Percentiles rank a stretch among this genome's conserved stretches.
phyloP scores from a whole-genome alignment of 1,140 invertebrate genomes.

The Ceratina japonica region DNA sequence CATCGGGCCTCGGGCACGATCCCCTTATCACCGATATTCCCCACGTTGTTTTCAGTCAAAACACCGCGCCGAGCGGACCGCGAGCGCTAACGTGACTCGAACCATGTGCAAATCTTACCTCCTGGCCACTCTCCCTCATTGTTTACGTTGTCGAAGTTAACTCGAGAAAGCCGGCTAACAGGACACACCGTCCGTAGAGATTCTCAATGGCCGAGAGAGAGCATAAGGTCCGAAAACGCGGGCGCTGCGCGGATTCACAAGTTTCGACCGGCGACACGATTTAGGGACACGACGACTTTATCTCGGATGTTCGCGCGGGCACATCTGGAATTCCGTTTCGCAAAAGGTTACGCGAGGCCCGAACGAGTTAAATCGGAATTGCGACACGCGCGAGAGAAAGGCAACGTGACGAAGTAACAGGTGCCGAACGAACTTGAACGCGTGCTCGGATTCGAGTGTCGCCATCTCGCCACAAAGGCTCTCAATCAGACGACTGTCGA shows the following conservation, averaged over 20 bases:
- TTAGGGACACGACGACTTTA: neutral
- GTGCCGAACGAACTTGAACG: conserved; percentile 37
- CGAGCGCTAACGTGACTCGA: too few species aligned
- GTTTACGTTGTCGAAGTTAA: neutral
- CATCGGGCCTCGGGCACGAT: conserved; percentile 31
- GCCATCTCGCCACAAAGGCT: conserved; percentile 52
- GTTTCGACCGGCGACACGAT: too few species aligned
- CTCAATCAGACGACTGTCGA: conserved; percentile 41
- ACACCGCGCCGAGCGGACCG: neutral
- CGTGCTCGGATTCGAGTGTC: conserved; percentile 45
- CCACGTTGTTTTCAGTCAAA: conserved; percentile 23
- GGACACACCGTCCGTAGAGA: neutral
- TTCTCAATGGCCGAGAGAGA: neutral
- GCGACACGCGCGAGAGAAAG: conserved; percentile 54
- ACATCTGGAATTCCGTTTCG: conserved; percentile 19
- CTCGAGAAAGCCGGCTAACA: neutral
- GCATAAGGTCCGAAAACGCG: neutral
- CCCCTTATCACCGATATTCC: conserved; percentile 46
- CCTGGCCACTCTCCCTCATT: neutral
- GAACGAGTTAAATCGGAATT: conserved; percentile 28
- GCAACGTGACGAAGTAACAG: conserved; percentile 53
- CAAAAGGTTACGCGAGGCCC: conserved; percentile 38
- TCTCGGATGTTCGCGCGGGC: neutral
- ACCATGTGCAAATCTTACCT: neutral
- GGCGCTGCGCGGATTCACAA: neutral